These are phyloP conservation scores for Scaptomyza graminum DNA, from an alignment of 1,140 invertebrate species.

Conservation along the genomic window DNA sequence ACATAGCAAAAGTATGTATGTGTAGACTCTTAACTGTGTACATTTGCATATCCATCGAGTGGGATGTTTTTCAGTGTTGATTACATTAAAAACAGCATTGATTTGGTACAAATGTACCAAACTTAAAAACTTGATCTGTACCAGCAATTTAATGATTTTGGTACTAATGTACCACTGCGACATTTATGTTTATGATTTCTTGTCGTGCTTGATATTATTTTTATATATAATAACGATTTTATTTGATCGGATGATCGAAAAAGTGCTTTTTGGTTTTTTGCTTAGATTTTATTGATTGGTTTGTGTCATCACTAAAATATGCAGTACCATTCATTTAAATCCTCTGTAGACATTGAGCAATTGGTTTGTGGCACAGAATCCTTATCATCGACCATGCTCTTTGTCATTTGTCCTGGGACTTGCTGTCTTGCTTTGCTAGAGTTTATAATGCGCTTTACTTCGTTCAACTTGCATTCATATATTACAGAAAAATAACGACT, in stretches of 20 bases:
- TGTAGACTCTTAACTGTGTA: constrained; percentile 1
- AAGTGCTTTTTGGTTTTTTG: no score
- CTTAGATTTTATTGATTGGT: not conserved
- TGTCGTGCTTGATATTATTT: no score
- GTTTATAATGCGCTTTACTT: no score
- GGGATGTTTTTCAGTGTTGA: not conserved
- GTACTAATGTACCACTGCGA: not conserved
- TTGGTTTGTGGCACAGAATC: not conserved
- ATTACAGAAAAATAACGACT: constrained; percentile 11
- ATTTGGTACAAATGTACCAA: not conserved
- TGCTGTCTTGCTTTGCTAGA: no score
- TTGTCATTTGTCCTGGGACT: not conserved
- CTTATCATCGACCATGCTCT: not conserved
- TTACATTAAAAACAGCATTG: not conserved
- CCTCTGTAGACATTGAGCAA: not conserved
- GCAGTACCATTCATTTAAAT: not conserved
- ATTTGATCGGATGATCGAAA: not conserved
- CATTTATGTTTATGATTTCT: no score
- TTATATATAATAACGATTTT: not conserved
- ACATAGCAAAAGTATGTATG: not conserved
- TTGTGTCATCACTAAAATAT: not conserved
- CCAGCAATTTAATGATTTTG: not conserved
- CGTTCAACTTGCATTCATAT: not conserved
- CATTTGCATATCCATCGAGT: not conserved
- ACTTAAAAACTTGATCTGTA: not conserved